These are phyloP conservation scores for Drosophila basisetae DNA, from an alignment of 2,888 invertebrate species.

Conservation along the genomic window DNA sequence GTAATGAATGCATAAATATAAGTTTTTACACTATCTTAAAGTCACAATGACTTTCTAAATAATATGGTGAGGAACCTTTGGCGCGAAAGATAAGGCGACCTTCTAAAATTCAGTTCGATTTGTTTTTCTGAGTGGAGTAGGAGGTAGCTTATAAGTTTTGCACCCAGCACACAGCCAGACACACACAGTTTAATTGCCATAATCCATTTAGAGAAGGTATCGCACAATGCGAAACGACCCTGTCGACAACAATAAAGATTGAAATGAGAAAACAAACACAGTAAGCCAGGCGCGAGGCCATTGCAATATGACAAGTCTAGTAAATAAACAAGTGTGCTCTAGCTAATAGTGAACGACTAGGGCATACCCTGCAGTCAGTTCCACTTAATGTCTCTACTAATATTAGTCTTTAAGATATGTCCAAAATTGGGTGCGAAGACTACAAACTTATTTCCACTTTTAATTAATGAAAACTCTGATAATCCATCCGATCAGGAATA, in stretches of 20 bases:
- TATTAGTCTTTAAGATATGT: neutral
- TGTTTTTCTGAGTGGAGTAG: neutral
- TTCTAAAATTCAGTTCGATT: neutral
- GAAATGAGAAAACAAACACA: slow-evolving; percentile 44
- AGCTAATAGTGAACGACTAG: neutral
- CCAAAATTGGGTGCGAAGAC: neutral
- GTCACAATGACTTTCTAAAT: neutral
- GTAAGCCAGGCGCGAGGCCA: slow-evolving; percentile 45
- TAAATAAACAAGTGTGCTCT: slow-evolving; percentile 54
- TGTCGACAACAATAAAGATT: slow-evolving; percentile 39
- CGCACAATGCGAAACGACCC: slow-evolving; percentile 57
- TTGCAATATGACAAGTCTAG: slow-evolving; percentile 72
- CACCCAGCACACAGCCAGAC: slow-evolving; percentile 16
- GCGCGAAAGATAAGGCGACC: rapidly evolving
- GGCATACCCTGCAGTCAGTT: neutral
- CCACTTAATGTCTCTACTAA: neutral
- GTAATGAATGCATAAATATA: neutral
- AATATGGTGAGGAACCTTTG: neutral
- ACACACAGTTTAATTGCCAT: slow-evolving; percentile 83
- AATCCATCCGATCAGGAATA: neutral
- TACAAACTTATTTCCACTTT: neutral
- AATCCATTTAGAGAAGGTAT: slow-evolving; percentile 84
- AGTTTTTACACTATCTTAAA: neutral
- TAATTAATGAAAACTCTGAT: neutral
- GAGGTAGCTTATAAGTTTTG: slow-evolving; percentile 16